Base-by-base conservation (phyloP, 2,113 vertebrate species). In the Tonatia bakeri region DNA sequence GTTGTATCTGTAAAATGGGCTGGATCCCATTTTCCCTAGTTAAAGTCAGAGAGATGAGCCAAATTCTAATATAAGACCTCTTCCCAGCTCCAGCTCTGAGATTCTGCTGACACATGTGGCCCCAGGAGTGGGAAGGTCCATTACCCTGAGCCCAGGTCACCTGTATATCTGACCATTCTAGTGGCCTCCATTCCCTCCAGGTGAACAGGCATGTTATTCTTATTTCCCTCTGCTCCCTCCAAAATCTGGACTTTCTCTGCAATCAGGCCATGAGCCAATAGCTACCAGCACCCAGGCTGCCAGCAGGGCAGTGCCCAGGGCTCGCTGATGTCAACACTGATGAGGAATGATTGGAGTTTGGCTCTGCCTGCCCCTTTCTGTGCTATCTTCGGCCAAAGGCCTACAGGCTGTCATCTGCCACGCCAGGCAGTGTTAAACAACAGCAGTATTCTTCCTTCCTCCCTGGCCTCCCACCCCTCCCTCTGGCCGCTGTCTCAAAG, bases 271-370 rank as follows among this genome's bases (percentile, higher is more conserved):
- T 4, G 5, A 86, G 94, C 97, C 94, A 96, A 94, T 33, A 56
- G 76, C 76, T 95, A 72, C 96, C n/a, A 69, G 79, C 43, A 95
- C 87, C 59, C 92, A 67, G 87, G 75, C 81, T 88, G 88, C 92
- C 85, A 96, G 79, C 17, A n/a, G 69, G 69, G 88, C 81, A 82
- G 82, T 75, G 73, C 77, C 90, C 88, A 72, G 73, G 36, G 61
- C 90, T 91, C 3, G 1, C 67, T 65, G 96, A 91, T 95, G 79
- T 91, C 96, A 97, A 96, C 82, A 54, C 88, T 88, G 88, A 96
- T 81, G 94, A 81, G 82, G 45, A 88, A 59, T 24, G 90, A 96
- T 47, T 91, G 88, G 72, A 95, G 77, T n/a, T 89, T 95, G 96
- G 96, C 95, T 93, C 87, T 70, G 86, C 40, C 80, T 24, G 7